A percentile compares a stretch with the other conserved stretches of the same genome.
phyloP scores from a whole-genome alignment of 1,140 invertebrate species.

The Drosophila gunungcola region DNA sequence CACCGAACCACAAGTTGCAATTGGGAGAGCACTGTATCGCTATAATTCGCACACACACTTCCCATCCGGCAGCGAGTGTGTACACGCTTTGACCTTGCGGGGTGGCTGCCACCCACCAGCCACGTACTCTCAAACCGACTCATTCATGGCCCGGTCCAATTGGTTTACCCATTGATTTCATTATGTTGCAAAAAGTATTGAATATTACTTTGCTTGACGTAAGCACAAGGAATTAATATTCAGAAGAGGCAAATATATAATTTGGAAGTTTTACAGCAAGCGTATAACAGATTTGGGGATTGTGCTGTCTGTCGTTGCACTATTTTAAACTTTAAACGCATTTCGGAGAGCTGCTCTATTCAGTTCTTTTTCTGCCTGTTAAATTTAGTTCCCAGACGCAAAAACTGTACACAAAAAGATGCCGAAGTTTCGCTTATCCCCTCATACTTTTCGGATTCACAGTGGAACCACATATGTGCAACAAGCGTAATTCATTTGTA shows the following conservation, averaged over 20 bases:
- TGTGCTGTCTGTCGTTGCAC: background rate
- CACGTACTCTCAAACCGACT: slow-evolving; percentile 3
- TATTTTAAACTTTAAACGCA: slow-evolving; percentile 29
- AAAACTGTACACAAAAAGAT: slow-evolving; percentile 16
- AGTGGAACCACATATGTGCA: slow-evolving; percentile 5
- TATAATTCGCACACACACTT: slow-evolving; percentile 15
- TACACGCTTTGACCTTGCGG: slow-evolving; percentile 45
- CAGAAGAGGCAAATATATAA: slow-evolving; percentile 7
- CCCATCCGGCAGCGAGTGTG: slow-evolving; percentile 12
- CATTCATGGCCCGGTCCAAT: slow-evolving; percentile 18
- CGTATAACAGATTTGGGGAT: slow-evolving; percentile 10
- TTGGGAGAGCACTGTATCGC: background rate
- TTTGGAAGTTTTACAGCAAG: background rate
- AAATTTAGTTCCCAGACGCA: slow-evolving; percentile 23
- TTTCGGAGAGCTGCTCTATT: slow-evolving; percentile 24
- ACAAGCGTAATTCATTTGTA: background rate
- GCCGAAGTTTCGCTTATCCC: slow-evolving; percentile 3
- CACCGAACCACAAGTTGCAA: slow-evolving; percentile 12
- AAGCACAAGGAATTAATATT: slow-evolving; percentile 39
- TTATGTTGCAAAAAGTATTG: slow-evolving; percentile 14
- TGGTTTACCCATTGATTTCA: slow-evolving; percentile 47
- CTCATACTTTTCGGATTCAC: background rate
- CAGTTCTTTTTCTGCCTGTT: slow-evolving; percentile 11
- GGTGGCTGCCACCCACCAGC: slow-evolving; percentile 21
- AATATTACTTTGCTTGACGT: slow-evolving; percentile 56